Evolutionary conservation across 1,140 invertebrate genomes (phyloP).

Genomic region (Nylanderia fulva): DNA sequence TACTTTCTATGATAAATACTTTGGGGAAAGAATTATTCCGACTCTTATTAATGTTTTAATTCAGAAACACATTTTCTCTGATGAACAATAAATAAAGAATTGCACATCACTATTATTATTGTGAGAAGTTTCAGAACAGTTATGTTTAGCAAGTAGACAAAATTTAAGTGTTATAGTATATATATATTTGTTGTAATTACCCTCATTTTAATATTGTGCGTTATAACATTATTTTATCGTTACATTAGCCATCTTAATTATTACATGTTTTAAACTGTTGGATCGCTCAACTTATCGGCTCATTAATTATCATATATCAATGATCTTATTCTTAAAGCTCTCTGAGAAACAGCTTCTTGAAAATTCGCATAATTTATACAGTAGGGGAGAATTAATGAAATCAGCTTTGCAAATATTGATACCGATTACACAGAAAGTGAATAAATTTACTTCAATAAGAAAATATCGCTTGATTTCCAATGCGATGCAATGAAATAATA

Average conservation of each 20-base stretch:
- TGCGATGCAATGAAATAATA: background rate
- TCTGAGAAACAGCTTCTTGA: background rate
- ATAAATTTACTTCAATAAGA: background rate
- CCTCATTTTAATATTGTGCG: background rate
- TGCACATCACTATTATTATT: background rate
- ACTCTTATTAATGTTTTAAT: background rate
- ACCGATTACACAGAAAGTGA: background rate
- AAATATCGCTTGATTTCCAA: background rate
- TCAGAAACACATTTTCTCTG: background rate
- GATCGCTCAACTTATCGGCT: slow-evolving; percentile 12
- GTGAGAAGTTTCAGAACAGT: background rate
- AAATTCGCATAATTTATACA: slow-evolving; percentile 45
- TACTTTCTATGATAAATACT: too few species aligned
- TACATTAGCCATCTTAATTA: slow-evolving; percentile 10
- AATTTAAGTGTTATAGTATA: background rate
- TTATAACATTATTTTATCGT: background rate
- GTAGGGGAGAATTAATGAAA: slow-evolving; percentile 35
- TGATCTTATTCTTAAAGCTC: slow-evolving; percentile 26
- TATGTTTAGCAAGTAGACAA: background rate
- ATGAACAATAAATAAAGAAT: background rate
- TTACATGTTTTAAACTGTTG: background rate
- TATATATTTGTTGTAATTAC: background rate
- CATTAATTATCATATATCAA: slow-evolving; percentile 15
- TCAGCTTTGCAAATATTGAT: slow-evolving; percentile 14
- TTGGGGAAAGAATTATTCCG: too few species aligned